These are phyloP conservation scores for Drosophila pectinifera DNA, from an alignment of 1,140 invertebrate genomes.

Conservation along the genomic window DNA sequence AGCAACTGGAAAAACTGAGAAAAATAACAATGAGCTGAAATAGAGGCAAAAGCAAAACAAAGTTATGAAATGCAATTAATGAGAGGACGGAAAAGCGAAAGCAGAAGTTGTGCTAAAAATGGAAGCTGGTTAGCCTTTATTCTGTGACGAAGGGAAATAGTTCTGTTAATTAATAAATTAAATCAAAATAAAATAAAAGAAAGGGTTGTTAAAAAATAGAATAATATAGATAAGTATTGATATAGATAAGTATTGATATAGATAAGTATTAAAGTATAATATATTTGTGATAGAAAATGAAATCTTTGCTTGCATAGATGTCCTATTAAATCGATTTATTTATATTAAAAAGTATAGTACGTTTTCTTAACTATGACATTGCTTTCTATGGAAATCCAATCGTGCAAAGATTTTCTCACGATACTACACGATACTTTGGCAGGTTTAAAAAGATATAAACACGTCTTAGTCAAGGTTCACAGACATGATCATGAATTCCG, in stretches of 20 bases:
- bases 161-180: neutral
- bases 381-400: neutral
- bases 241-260: no score
- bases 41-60: neutral
- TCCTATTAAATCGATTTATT: neutral
- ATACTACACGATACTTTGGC: neutral
- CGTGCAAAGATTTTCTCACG: slow-evolving; percentile 11
- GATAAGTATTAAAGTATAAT: no score
- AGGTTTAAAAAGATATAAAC: neutral
- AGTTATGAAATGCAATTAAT: slow-evolving; percentile 14
- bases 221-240: no score
- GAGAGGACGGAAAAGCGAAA: slow-evolving; percentile 7
- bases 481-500: slow-evolving; percentile 4
- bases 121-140: neutral
- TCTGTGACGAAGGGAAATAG: neutral
- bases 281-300: no score
- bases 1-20: neutral
- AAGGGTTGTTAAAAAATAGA: no score
- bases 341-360: neutral
- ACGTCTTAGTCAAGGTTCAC: slow-evolving; percentile 10
- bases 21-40: slow-evolving; percentile 14
- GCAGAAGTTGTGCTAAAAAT: neutral
- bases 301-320: no score
- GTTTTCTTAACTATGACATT: no score
- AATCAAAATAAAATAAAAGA: neutral